Evolutionary conservation across 2,797 vertebrate genomes (phyloP), one percentile per base, ranked within the genome.

Genomic region (Clarias pachynema): DNA sequence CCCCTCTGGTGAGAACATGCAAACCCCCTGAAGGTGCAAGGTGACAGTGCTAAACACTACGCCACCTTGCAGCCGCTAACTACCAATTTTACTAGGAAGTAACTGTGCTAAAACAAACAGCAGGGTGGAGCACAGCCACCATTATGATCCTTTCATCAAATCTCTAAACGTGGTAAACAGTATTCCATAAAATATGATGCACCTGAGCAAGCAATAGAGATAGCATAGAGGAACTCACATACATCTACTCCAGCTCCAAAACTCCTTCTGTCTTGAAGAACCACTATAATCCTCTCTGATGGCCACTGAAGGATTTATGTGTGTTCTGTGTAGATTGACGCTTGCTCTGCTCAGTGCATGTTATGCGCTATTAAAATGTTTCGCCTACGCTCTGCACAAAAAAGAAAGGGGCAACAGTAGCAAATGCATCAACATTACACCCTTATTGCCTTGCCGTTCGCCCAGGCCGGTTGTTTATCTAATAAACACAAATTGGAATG

Each of bases 171-270:
- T 79, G 72, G 81, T 86, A 89, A 86, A 29, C 68, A 49, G 82
- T 82, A 84, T 84, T 57, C 53, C 79, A 87, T 84, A 86, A 84
- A 85, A 85, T 85, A 82, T 57, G 20, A 72, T 80, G 75, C n/a
- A 49, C 63, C 60, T 62, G 15, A 86, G 78, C 85, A 73, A 73
- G 82, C 80, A 86, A 84, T 68, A 72, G 72, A 15, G 20, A 26
- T 24, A 70, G 40, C 40, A 62, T 22, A 29, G 44, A 37, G 18
- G 37, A 68, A 14, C 37, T 18, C 56, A 20, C 56, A 53, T 60
- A 37, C 37, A 82, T 62, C n/a, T 63, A 56, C 60, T 65, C 69
- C 15, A 79, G 26, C 53, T 75, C 68, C 73, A 72, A 37, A 60
- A 60, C 34, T 5, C 22, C 31, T 18, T 40, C 65, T n/a, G 44